Percentiles rank a stretch among this genome's conserved stretches.
Conservation (phyloP, 2,888 invertebrate genomes). For the Sesia apiformis region DNA sequence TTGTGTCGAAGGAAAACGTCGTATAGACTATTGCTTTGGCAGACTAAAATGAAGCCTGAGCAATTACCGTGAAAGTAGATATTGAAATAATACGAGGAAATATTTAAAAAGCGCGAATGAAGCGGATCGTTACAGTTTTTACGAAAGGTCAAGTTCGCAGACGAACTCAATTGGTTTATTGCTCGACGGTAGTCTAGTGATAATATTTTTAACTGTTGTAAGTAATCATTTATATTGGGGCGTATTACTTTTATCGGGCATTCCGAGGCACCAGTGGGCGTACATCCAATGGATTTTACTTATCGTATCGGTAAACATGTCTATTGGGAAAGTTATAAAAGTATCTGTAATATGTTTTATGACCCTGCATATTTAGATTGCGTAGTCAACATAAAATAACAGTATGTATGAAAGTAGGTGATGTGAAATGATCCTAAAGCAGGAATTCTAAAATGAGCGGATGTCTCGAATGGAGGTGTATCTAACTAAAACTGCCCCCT, state of each 20-base stretch:
- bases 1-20: not conserved
- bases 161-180: slow-evolving; percentile 42
- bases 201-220: slow-evolving; percentile 21
- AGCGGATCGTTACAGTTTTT: slow-evolving; percentile 29
- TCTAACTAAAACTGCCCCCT: too few relatives aligned
- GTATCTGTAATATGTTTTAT: too few relatives aligned
- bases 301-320: too few relatives aligned
- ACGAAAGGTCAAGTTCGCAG: slow-evolving; percentile 54
- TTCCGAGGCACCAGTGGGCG: not conserved
- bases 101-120: slow-evolving; percentile 22
- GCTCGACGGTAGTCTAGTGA: slow-evolving; percentile 18
- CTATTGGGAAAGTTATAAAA: too few relatives aligned
- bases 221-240: slow-evolving; percentile 1
- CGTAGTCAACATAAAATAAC: too few relatives aligned
- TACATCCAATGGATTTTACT: not conserved
- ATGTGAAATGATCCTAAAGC: too few relatives aligned
- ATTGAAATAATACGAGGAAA: slow-evolving; percentile 12
- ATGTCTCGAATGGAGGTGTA: too few relatives aligned
- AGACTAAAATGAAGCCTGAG: not conserved
- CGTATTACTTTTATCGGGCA: not conserved
- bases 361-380: too few relatives aligned
- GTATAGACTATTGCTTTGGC: not conserved
- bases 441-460: too few relatives aligned
- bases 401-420: too few relatives aligned
- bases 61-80: slow-evolving; percentile 4